These are phyloP conservation scores for Oryzias celebensis DNA, from an alignment of 2,113 vertebrate genomes.

Conservation along the genomic window DNA sequence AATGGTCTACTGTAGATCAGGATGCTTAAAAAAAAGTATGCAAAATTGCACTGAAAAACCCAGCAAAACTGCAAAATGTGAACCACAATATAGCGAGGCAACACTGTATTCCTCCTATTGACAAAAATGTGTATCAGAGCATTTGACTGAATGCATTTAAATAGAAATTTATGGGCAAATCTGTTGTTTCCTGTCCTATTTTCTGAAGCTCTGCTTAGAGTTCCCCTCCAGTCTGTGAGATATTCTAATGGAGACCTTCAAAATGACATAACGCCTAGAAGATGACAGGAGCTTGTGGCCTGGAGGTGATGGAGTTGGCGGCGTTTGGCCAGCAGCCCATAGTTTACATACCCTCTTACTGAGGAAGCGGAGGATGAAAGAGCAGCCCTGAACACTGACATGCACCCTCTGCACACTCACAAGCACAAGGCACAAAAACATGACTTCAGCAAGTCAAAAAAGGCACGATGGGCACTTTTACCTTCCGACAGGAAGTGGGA, in stretches of 20 bases:
- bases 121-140: too few relatives aligned
- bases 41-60: too few relatives aligned
- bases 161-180: too few relatives aligned
- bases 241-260: neutral
- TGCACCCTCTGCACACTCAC: conserved; percentile 16
- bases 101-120: too few relatives aligned
- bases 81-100: too few relatives aligned
- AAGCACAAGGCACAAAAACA: conserved; percentile 8
- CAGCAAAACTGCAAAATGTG: too few relatives aligned
- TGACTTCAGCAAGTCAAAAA: conserved; percentile 7
- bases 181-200: neutral
- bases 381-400: conserved; percentile 72
- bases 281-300: conserved; percentile 24
- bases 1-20: too few relatives aligned
- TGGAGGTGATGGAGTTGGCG: conserved; percentile 49
- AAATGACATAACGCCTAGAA: conserved; percentile 42
- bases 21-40: too few relatives aligned
- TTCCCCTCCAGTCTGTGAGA: conserved; percentile 7
- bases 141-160: too few relatives aligned
- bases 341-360: conserved; percentile 93
- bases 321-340: conserved; percentile 81
- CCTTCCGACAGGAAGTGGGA: conserved; percentile 9
- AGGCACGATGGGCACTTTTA: conserved; percentile 11
- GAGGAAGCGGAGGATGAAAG: conserved; percentile 90
- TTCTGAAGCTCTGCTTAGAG: neutral